Conservation (phyloP, 1,140 invertebrate genomes). For the Helicoverpa zea region DNA sequence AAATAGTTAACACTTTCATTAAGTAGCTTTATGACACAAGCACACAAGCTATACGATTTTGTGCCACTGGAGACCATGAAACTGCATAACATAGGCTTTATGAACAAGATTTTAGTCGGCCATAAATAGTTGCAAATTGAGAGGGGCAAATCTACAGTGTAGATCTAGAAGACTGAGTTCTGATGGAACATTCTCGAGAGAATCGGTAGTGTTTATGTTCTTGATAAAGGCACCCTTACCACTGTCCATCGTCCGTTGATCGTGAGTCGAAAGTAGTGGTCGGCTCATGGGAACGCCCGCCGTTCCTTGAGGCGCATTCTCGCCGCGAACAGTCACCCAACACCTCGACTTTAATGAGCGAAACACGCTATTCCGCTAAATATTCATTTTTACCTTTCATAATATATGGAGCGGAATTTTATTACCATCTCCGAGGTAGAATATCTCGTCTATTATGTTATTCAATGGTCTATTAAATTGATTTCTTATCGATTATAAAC, state of each 20-base stretch:
- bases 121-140: too few species aligned
- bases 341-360: conserved; percentile 73
- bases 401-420: neutral
- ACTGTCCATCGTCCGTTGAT: conserved; percentile 37
- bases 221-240: conserved; percentile 12
- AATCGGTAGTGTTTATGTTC: neutral
- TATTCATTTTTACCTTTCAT: conserved; percentile 44
- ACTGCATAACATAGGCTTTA: too few species aligned
- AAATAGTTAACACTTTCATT: too few species aligned
- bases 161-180: neutral
- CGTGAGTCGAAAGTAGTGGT: conserved; percentile 63
- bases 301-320: conserved; percentile 72
- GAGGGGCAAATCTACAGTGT: too few species aligned
- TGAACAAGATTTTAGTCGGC: too few species aligned
- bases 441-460: neutral
- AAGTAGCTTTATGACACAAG: too few species aligned
- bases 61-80: too few species aligned
- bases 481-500: too few species aligned
- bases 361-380: conserved; percentile 70
- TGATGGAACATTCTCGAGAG: neutral
- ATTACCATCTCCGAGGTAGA: neutral
- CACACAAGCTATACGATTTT: too few species aligned
- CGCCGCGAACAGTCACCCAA: conserved; percentile 63
- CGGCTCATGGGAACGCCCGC: conserved; percentile 66
- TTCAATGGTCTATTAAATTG: too few species aligned